Percentiles rank a stretch among this genome's conserved stretches.
These are phyloP conservation scores for Distichodus sexfasciatus DNA, from an alignment of 2,797 vertebrate species.

Conservation along the genomic window DNA sequence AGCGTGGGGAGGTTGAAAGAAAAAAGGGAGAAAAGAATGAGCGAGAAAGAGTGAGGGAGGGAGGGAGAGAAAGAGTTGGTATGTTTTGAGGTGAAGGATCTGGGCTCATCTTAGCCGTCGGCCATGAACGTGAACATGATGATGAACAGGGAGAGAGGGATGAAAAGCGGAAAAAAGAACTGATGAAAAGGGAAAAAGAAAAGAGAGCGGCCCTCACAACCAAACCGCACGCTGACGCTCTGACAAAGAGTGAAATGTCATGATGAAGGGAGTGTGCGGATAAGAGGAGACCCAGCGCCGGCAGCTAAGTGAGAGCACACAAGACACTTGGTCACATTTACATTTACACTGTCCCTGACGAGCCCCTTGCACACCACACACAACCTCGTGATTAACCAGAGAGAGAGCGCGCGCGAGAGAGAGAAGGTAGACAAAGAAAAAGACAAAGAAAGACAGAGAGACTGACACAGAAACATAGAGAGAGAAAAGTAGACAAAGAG, in stretches of 20 bases:
- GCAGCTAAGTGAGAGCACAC: slow-evolving; percentile 2
- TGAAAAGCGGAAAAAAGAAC: not conserved
- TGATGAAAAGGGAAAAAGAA: not conserved
- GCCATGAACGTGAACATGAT: too few species aligned
- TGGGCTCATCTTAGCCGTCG: too few species aligned
- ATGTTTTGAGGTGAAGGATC: too few species aligned
- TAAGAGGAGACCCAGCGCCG: not conserved
- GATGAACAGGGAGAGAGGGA: not conserved
- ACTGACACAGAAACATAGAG: too few species aligned
- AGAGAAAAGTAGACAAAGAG: too few species aligned
- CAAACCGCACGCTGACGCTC: slow-evolving; percentile 1
- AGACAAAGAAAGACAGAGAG: too few species aligned
- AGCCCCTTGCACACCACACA: too few species aligned
- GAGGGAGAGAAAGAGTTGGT: too few species aligned
- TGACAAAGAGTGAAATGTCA: slow-evolving; percentile 6
- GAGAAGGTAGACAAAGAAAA: too few species aligned
- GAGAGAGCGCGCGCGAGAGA: slow-evolving; percentile 2
- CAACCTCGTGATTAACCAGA: slow-evolving; percentile 25
- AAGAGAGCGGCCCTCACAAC: not conserved
- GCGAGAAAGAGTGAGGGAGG: not conserved
- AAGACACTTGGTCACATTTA: too few species aligned
- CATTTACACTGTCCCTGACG: too few species aligned
- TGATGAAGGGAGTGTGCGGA: slow-evolving; percentile 17
- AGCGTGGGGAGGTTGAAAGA: not conserved
- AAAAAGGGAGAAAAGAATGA: not conserved